These are phyloP conservation scores for Discoglossus pictus DNA, from an alignment of 2,797 vertebrate genomes.

Conservation along the genomic window DNA sequence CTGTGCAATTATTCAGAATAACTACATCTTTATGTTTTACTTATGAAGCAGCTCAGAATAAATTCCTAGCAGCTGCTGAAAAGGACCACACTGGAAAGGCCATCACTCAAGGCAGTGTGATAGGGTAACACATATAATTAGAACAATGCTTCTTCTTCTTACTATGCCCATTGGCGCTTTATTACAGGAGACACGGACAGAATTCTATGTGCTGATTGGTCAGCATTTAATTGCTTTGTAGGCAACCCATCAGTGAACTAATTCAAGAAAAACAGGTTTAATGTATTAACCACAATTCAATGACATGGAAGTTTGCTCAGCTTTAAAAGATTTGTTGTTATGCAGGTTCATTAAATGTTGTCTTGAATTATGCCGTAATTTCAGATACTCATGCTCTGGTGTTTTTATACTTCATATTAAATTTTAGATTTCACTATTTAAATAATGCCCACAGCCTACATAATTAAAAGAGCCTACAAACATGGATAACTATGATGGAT, in stretches of 20 bases:
- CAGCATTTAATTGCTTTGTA: not conserved
- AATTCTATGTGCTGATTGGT: conserved; percentile 34
- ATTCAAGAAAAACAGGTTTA: too few relatives aligned
- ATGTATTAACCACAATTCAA: too few relatives aligned
- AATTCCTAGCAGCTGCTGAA: conserved; percentile 41
- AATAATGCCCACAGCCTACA: too few relatives aligned
- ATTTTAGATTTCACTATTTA: too few relatives aligned
- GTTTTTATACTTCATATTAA: too few relatives aligned
- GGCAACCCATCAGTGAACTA: not conserved
- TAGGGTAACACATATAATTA: conserved; percentile 36
- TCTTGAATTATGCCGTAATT: too few relatives aligned
- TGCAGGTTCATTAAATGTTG: too few relatives aligned
- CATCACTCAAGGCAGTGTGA: conserved; percentile 37
- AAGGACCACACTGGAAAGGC: conserved; percentile 26
- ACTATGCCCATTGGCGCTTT: conserved; percentile 26
- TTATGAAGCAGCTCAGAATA: conserved; percentile 36
- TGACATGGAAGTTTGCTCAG: too few relatives aligned
- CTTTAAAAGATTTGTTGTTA: too few relatives aligned
- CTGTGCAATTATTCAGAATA: conserved; percentile 48
- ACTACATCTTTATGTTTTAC: conserved; percentile 31
- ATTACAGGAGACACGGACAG: conserved; percentile 33
- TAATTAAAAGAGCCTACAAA: too few relatives aligned
- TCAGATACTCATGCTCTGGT: too few relatives aligned
- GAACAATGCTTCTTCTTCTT: conserved; percentile 30
- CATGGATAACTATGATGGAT: too few relatives aligned